A percentile compares a stretch with the other conserved stretches of the same genome.
Conservation (phyloP, 2,113 vertebrate species). For the Marcusenius ussheri region DNA sequence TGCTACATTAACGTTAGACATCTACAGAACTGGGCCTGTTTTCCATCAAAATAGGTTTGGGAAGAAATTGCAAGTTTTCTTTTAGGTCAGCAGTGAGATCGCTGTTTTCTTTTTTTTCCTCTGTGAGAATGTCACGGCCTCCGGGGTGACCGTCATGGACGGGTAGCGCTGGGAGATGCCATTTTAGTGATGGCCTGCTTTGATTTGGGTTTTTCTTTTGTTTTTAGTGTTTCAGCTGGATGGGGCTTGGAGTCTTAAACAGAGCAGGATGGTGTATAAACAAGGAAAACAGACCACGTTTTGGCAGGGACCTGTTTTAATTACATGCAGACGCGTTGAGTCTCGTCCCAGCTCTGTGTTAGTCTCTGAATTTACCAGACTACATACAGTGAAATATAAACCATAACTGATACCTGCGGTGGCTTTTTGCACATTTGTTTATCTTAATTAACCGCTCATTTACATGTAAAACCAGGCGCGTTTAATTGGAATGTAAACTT, state of each 20-base stretch:
- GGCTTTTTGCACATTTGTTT: not conserved
- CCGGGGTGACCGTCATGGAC: not conserved
- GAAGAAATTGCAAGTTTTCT: constrained; percentile 25
- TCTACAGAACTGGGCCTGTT: not conserved
- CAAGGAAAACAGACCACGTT: not conserved
- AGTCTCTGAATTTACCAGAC: not conserved
- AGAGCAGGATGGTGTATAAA: not conserved
- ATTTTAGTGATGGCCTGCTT: not conserved
- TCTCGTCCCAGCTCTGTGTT: not conserved
- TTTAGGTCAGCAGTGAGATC: constrained; percentile 34
- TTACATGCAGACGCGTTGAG: not conserved
- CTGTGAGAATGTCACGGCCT: constrained; percentile 44
- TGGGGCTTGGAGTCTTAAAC: constrained; percentile 10
- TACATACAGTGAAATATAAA: not conserved
- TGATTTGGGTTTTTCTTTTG: constrained; percentile 17
- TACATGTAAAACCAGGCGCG: not conserved
- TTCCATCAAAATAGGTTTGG: constrained; percentile 1
- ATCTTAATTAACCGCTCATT: not conserved
- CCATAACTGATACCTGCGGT: not conserved
- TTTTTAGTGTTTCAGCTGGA: constrained; percentile 31
- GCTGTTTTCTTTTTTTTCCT: constrained; percentile 28
- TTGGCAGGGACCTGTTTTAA: not conserved
- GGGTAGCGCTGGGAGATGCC: not conserved
- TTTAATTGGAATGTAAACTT: not conserved
- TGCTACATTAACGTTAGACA: not conserved